These are phyloP conservation scores for Rhopalosiphum nymphaeae DNA, from an alignment of 2,888 invertebrate genomes.

Conservation along the genomic window DNA sequence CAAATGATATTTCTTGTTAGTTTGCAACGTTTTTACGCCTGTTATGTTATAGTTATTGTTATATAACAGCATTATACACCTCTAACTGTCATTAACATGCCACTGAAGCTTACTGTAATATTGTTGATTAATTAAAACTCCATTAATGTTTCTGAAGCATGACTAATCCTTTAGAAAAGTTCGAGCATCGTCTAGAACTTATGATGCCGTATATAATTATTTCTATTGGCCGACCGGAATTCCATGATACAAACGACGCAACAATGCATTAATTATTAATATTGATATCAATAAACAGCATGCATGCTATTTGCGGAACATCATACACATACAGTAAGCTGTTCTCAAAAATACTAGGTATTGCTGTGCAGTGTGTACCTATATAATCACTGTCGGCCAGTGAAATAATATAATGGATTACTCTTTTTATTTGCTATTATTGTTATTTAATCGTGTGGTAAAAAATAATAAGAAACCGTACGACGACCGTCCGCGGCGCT, in stretches of 20 bases:
- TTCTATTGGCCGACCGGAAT: background rate
- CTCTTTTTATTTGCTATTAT: background rate
- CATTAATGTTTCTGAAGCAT: background rate
- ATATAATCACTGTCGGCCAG: background rate
- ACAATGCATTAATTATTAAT: background rate
- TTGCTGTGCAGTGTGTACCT: background rate
- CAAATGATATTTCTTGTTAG: background rate
- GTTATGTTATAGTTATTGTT: background rate
- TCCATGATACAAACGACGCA: background rate
- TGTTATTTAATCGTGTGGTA: background rate
- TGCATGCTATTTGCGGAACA: background rate
- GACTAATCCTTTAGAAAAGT: constrained; percentile 8
- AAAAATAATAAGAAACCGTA: background rate
- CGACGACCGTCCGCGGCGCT: background rate
- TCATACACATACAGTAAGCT: background rate
- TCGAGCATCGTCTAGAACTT: background rate
- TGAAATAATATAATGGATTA: background rate
- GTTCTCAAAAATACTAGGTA: background rate
- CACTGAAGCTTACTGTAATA: background rate
- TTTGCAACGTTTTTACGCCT: background rate
- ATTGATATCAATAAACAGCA: background rate
- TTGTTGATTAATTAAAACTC: constrained; percentile 10
- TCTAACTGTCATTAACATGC: background rate
- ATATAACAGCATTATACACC: background rate
- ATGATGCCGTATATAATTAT: background rate